Evolutionary conservation across 2,888 invertebrate species (phyloP).

Genomic region (Seladonia tumulorum): DNA sequence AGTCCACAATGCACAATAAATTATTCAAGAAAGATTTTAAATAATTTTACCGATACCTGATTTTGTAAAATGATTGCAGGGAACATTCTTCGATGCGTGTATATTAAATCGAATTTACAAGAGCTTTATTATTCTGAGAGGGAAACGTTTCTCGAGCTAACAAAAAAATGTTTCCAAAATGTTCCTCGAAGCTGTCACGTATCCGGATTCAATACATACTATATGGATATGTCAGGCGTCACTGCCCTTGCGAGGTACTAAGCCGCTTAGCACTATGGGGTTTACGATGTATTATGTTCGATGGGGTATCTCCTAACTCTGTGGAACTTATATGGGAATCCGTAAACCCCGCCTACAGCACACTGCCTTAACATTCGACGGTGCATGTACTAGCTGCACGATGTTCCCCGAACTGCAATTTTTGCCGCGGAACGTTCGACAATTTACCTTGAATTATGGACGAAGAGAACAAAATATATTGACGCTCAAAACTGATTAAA

Average conservation of each 20-base stretch:
- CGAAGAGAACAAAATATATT: not conserved
- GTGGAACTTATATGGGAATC: slow-evolving; percentile 74
- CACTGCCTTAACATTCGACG: slow-evolving; percentile 74
- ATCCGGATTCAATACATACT: slow-evolving; percentile 52
- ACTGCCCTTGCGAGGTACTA: slow-evolving; percentile 82
- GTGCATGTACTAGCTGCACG: slow-evolving; percentile 75
- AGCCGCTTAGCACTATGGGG: slow-evolving; percentile 83
- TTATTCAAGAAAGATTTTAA: not conserved
- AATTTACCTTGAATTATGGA: not conserved
- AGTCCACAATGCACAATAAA: not conserved
- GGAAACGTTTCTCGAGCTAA: not conserved
- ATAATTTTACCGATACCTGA: not conserved
- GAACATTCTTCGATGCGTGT: not conserved
- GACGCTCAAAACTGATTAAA: not conserved
- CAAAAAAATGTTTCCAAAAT: not conserved
- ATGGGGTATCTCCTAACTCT: slow-evolving; percentile 81
- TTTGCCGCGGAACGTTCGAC: not conserved
- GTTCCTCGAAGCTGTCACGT: slow-evolving; percentile 32
- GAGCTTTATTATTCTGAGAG: not conserved
- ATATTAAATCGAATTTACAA: not conserved
- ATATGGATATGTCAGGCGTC: slow-evolving; percentile 82
- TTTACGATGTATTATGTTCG: slow-evolving; percentile 80
- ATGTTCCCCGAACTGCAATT: slow-evolving; percentile 18
- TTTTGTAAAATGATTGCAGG: not conserved
- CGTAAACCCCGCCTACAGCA: slow-evolving; percentile 71